Base-by-base conservation (phyloP, 2,113 vertebrate species). In the Camelus bactrianus region DNA sequence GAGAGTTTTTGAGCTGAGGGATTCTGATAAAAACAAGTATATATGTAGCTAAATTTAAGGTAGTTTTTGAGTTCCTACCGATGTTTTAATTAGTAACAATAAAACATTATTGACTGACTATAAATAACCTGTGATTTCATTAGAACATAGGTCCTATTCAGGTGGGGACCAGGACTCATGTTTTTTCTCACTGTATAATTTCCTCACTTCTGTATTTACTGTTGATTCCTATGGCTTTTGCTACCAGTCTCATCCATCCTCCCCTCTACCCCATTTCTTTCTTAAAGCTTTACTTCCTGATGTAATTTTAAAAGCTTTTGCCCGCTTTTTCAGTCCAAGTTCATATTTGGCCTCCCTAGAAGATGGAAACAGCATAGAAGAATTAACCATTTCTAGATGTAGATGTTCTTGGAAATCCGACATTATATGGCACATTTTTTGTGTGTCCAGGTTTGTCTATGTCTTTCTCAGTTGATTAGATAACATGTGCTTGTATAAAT, bases 151-250 rank as follows among this genome's bases (percentile, higher is more conserved):
- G 3, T 35, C 15, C 11, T 65, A 13, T 48, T 73, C 50, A 38
- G 8, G 24, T 20, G 48, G 8, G 19, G 17, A 76, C 4, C 0
- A 32, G 35, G 35, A 14, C 11, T 81, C n/a, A 0, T 54, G 3
- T 52, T 42, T 64, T n/a, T 91, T 76, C n/a, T 52, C 4, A 48
- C 2, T 8, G 9, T 35, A 16, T 60, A 93, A 24, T 82, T 80
- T 80, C 46, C 3, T 52, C 67, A 58, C 9, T 54, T 6, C 22
- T 92, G 0, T 54, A 76, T 86, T 64, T 72, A 30, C 2, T 81
- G 8, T 16, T 48, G 35, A 48, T 54, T 79, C 80, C 16, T 52
- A 7, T 81, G 19, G 3, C 3, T 7, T 64, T 83, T 84, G 4
- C 32, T 50, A n/a, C 7, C 24, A 15, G 22, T 11, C 3, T 70